These are phyloP conservation scores for Semaprochilodus insignis DNA, from an alignment of 2,797 vertebrate genomes.

Conservation along the genomic window DNA sequence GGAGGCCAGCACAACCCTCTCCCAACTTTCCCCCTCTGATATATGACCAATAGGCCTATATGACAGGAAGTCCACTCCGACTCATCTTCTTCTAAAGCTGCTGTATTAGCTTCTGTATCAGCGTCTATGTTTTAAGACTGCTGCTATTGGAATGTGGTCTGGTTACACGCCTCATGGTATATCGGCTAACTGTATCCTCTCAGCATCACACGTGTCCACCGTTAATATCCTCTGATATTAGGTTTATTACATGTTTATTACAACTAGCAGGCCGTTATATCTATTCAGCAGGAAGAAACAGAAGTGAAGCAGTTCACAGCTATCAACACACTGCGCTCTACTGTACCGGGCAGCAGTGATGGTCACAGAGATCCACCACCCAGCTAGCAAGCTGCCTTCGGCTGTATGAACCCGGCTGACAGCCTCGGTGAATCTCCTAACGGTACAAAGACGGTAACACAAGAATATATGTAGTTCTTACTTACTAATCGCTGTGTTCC, in stretches of 20 bases:
- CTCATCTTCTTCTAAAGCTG: background rate
- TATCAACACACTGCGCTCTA: background rate
- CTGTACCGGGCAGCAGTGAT: background rate
- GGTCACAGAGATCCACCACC: background rate
- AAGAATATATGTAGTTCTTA: conserved; percentile 43
- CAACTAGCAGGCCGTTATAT: background rate
- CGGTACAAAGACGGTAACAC: background rate
- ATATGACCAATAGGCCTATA: too few relatives aligned
- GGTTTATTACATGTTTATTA: background rate
- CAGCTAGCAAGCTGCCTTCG: background rate
- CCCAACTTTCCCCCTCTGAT: background rate
- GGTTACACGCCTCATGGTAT: background rate
- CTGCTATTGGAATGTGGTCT: background rate
- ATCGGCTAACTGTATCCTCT: background rate
- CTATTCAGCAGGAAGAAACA: background rate
- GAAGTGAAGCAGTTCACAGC: background rate
- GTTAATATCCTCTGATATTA: background rate
- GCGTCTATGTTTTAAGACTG: background rate
- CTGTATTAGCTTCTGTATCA: too few relatives aligned
- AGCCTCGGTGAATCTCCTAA: background rate
- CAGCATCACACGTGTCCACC: background rate
- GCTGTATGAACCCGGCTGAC: background rate
- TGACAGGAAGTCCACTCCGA: background rate
- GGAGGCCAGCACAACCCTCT: too few relatives aligned
- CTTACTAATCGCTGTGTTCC: conserved; percentile 70